Conservation (phyloP, 2,888 invertebrate genomes). For the Julus scandinavius region DNA sequence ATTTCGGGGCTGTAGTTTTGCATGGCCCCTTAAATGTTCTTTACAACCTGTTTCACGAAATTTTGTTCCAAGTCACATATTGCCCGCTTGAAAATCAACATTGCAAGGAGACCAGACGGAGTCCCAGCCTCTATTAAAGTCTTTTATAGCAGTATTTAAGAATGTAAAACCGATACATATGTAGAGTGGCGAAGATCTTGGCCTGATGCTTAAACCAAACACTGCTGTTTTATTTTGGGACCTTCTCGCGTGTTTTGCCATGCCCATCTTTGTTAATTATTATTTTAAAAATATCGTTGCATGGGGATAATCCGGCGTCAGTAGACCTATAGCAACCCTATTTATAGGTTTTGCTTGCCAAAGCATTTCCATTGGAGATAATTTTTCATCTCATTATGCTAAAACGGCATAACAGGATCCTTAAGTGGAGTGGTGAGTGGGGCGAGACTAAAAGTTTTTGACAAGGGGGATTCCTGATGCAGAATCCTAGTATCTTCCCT, state of each 20-base stretch:
- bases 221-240: not conserved
- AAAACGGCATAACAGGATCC: constrained; percentile 17
- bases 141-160: too few species aligned
- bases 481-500: not conserved
- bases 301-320: not conserved
- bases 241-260: not conserved
- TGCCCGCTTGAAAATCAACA: too few species aligned
- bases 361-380: constrained; percentile 14
- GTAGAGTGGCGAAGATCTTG: too few species aligned
- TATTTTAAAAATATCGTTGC: constrained; percentile 23
- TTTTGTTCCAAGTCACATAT: too few species aligned
- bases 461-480: not conserved
- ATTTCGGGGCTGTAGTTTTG: too few species aligned
- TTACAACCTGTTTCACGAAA: too few species aligned
- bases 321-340: not conserved
- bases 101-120: too few species aligned
- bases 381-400: constrained; percentile 27
- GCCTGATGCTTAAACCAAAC: not conserved
- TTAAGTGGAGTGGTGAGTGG: not conserved
- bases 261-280: constrained; percentile 6
- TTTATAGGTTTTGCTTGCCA: constrained; percentile 21
- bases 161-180: too few species aligned
- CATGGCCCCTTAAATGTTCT: too few species aligned
- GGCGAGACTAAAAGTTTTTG: not conserved
- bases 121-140: too few species aligned